Evolutionary conservation across 1,140 invertebrate species (phyloP), one percentile per base, ranked within the genome.

Genomic region (Cryptotermes secundus): DNA sequence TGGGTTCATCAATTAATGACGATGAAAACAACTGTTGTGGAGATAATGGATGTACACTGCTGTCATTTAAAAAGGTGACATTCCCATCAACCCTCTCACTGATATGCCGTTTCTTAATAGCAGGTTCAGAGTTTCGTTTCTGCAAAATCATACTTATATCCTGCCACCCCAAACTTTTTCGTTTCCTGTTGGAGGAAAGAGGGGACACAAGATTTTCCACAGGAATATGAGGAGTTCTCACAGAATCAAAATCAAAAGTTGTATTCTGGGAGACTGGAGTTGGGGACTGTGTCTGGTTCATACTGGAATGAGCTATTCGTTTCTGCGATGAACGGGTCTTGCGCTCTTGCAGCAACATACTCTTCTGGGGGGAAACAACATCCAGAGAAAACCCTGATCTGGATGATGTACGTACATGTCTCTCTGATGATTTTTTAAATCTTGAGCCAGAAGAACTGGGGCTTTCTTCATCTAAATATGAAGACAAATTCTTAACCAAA

Each of bases 191-290:
- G 31, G 81, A 45, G 7, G 83, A 84, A 24, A 84, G 59, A 80
- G 83, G 83, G 14, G 83, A 84, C n/a, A 84, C 83, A 84, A 65
- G 31, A 42, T 36, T 34, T 45, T 84, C 83, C 34, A 79, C 16
- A 34, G 83, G n/a, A 79, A 84, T 38, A 26, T 34, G 36, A 80
- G 83, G 83, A 34, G 83, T 84, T 42, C 31, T 16, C 10, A 79
- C 31, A 72, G 26, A 34, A 36, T 72, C 72, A 36, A 84, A 79
- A 84, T 84, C 72, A 42, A 84, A 84, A 31, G 83, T 79, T 12
- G 38, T 72, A 14, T 72, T 72, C 26, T 10, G 10, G n/a, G 59
- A 72, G 14, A 6, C n/a, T 31, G 59, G 59, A 72, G 59, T n/a
- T 31, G 45, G 45, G 16, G 22, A 49, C 14, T 42, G 16, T 10